Evolutionary conservation across 2,888 invertebrate species (phyloP).

Genomic region (Eurytoma adleriae): DNA sequence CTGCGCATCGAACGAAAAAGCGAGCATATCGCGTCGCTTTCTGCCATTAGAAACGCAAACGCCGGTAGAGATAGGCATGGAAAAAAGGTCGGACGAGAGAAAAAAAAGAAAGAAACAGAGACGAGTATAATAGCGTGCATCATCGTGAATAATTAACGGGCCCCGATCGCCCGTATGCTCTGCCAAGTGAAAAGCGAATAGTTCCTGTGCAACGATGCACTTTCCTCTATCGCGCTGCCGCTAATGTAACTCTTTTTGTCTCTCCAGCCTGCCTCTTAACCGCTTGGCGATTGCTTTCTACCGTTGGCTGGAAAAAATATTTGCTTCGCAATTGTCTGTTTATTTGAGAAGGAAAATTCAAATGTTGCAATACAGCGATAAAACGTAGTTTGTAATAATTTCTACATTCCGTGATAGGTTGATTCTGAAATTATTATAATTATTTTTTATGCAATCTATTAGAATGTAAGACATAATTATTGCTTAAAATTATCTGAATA

Average conservation of each 20-base stretch:
- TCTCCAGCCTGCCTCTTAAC: not conserved
- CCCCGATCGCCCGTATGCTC: constrained; percentile 1
- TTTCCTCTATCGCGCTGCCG: constrained; percentile 3
- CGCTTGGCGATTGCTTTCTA: not conserved
- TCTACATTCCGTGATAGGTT: no score
- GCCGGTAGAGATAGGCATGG: not conserved
- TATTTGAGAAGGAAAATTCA: no score
- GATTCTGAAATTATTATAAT: no score
- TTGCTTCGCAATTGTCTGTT: no score
- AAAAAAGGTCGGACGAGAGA: not conserved
- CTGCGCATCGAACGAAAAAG: no score
- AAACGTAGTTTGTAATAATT: no score
- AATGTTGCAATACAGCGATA: no score
- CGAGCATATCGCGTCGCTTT: no score
- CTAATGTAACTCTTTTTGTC: constrained; percentile 3
- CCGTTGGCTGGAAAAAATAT: no score
- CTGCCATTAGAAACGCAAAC: constrained; percentile 18
- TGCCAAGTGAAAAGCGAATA: constrained; percentile 41
- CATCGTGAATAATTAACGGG: constrained; percentile 45
- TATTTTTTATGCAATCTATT: no score
- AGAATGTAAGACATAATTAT: no score
- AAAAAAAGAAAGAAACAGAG: constrained; percentile 4
- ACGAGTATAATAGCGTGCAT: constrained; percentile 31
- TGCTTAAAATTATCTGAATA: no score
- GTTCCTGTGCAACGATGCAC: not conserved